Evolutionary conservation across 1,140 invertebrate species (phyloP).

Genomic region (Palaemon carinicauda): DNA sequence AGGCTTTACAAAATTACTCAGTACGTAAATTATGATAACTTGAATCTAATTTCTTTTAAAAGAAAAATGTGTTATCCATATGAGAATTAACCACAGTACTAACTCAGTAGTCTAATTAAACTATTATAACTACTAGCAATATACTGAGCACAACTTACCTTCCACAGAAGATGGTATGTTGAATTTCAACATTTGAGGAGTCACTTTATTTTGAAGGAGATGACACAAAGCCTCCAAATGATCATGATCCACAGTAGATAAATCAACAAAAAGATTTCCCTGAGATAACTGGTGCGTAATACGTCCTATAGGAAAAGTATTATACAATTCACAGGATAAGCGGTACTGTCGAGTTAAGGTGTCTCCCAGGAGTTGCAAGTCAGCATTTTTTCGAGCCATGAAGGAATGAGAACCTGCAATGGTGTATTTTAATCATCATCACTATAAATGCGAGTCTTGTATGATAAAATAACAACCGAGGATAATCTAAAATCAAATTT

Average conservation of each 20-base stretch:
- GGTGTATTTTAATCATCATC: neutral
- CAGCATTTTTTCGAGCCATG: neutral
- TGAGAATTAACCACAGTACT: too few species aligned
- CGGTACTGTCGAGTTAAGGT: constrained; percentile 35
- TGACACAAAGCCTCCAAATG: constrained; percentile 38
- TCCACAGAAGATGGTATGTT: neutral
- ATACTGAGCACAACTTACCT: neutral
- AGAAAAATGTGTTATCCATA: too few species aligned
- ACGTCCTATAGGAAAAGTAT: constrained; percentile 6
- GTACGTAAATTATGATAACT: too few species aligned
- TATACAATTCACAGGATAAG: constrained; percentile 32
- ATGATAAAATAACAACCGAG: too few species aligned
- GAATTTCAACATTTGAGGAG: neutral
- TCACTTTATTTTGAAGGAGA: constrained; percentile 19
- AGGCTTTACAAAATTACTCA: too few species aligned
- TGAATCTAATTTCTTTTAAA: too few species aligned
- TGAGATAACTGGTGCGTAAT: constrained; percentile 33
- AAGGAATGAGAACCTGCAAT: neutral
- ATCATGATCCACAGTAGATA: neutral
- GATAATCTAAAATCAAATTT: too few species aligned
- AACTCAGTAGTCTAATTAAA: too few species aligned
- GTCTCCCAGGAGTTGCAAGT: constrained; percentile 10
- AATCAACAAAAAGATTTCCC: neutral
- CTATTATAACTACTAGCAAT: neutral
- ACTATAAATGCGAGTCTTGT: too few species aligned